Evolutionary conservation across 2,797 vertebrate species (phyloP), one percentile per base, ranked within the genome.

Genomic region (Oryzias dopingdopingensis): DNA sequence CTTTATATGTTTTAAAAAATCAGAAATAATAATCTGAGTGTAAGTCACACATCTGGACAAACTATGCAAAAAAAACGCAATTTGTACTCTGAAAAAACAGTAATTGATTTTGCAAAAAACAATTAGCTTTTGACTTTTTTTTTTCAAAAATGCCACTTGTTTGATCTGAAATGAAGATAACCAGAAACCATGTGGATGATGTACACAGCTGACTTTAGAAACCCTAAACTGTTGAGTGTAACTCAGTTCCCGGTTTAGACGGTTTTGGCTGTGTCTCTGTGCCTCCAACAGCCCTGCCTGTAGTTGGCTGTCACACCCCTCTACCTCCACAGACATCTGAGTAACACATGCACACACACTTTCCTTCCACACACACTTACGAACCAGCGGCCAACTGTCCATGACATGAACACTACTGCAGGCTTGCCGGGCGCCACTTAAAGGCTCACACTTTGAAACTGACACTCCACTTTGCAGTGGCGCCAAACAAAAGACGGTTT

Each of bases 401-500:
- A 62, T 83, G 83, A 83, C 83, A 82, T 77, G 76, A 81, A 86
- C 86, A 82, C 84, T 83, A 80, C 82, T 69, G 67, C 62, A 56
- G 74, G 67, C 82, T 84, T 82, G 73, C 81, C 76, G 70, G 83
- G 83, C 74, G 69, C 87, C 84, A 80, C 83, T 89, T 84, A 85
- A 82, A 86, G 81, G 76, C 73, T 76, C 82, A 76, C 76, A 81
- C 86, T 90, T 87, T 87, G 86, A 88, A 87, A 87, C 66, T 77
- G 85, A 90, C 82, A 88, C 88, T 86, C 59, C 62, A 77, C 67
- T 85, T 86, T 83, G 85, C 81, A 80, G 70, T 65, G 54, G 70
- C 62, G 61, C 72, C 80, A 74, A 83, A 83, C 74, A 88, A 84
- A 85, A 76, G 73, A 52, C 52, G 44, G 73, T 50, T 67, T 56